phyloP scores from a whole-genome alignment of 2,797 vertebrate species.

The Danio albolineatus region DNA sequence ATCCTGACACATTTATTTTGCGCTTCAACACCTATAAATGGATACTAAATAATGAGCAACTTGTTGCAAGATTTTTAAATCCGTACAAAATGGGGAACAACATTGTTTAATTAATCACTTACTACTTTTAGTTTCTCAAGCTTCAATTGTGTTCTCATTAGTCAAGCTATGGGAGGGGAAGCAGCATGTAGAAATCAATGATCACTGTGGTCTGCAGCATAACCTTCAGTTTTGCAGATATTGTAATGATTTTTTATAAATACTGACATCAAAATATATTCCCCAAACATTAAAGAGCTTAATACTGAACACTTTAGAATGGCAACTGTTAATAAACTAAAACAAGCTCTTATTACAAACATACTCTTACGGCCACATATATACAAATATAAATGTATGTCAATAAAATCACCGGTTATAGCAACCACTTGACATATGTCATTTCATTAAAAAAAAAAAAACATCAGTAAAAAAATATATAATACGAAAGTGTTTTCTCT shows the following conservation, averaged over 20 bases:
- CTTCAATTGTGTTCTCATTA: slow-evolving; percentile 11
- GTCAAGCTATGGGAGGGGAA: slow-evolving; percentile 17
- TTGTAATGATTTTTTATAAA: slow-evolving; percentile 62
- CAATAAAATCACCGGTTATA: slow-evolving; percentile 77
- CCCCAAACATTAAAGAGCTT: slow-evolving; percentile 65
- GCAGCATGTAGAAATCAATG: slow-evolving; percentile 43
- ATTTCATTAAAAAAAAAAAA: slow-evolving; percentile 72
- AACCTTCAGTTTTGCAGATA: slow-evolving; percentile 39
- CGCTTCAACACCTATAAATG: neutral
- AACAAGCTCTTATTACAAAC: slow-evolving; percentile 74
- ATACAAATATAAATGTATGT: slow-evolving; percentile 77
- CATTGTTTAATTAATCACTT: neutral
- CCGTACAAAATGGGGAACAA: neutral
- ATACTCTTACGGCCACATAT: slow-evolving; percentile 77
- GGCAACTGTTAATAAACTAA: slow-evolving; percentile 61
- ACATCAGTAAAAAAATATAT: slow-evolving; percentile 84
- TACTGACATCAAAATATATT: slow-evolving; percentile 74
- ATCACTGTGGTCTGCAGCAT: slow-evolving; percentile 19
- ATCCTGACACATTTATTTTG: neutral
- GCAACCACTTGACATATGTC: slow-evolving; percentile 72
- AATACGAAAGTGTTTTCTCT: slow-evolving; percentile 74
- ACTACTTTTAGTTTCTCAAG: neutral
- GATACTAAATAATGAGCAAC: slow-evolving; percentile 6
- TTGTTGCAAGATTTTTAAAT: slow-evolving; percentile 8
- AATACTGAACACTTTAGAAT: slow-evolving; percentile 56